These are phyloP conservation scores for Danio kyathit DNA, from an alignment of 2,797 vertebrate species.

Conservation along the genomic window DNA sequence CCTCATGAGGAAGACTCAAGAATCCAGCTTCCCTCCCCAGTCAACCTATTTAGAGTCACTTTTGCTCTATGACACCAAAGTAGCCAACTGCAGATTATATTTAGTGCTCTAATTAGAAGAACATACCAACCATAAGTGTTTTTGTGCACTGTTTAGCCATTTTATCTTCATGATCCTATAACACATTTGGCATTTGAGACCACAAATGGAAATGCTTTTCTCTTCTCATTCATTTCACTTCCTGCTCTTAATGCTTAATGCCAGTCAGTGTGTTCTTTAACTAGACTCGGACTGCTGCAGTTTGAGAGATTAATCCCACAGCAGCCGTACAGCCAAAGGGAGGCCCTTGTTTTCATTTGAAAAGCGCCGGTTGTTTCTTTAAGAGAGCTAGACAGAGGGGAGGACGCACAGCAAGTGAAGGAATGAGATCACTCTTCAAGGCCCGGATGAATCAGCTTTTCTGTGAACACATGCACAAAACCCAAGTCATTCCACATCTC, in stretches of 20 bases:
- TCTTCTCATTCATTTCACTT: background rate
- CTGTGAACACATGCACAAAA: slow-evolving; percentile 54
- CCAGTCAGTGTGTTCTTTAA: background rate
- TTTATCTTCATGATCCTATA: background rate
- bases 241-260: slow-evolving; percentile 4
- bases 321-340: slow-evolving; percentile 55
- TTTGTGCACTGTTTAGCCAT: background rate
- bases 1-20: background rate
- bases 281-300: background rate
- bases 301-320: slow-evolving; percentile 61
- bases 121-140: background rate
- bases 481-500: background rate
- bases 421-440: slow-evolving; percentile 79
- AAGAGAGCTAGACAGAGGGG: slow-evolving; percentile 65
- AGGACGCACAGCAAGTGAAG: slow-evolving; percentile 35
- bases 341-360: slow-evolving; percentile 79
- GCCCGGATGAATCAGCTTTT: slow-evolving; percentile 81
- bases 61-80: background rate
- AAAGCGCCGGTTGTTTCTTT: slow-evolving; percentile 70
- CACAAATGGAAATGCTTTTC: background rate
- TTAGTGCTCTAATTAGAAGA: no score
- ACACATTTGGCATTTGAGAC: background rate
- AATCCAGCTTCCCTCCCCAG: background rate
- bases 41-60: slow-evolving; percentile 3
- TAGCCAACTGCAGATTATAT: slow-evolving; percentile 23